These are phyloP conservation scores for Chrosomus eos DNA, from an alignment of 2,797 vertebrate genomes.

Conservation along the genomic window DNA sequence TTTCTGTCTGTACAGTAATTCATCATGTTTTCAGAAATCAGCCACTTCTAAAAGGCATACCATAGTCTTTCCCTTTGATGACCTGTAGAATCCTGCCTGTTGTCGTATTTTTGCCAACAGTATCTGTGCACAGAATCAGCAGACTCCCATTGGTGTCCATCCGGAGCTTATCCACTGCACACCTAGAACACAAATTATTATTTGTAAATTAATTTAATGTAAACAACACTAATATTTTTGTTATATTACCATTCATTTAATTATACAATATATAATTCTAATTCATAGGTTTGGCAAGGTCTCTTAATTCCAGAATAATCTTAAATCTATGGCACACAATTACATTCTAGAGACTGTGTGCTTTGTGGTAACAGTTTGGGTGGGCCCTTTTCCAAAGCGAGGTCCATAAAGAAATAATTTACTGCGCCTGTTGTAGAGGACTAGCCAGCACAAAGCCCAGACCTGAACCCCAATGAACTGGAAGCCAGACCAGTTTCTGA, in stretches of 20 bases:
- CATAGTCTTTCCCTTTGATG: constrained; percentile 94
- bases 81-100: constrained; percentile 94
- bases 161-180: constrained; percentile 90
- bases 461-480: neutral
- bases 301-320: neutral
- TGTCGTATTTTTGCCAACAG: constrained; percentile 90
- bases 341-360: neutral
- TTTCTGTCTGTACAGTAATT: constrained; percentile 32
- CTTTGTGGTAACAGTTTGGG: constrained; percentile 10
- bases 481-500: neutral
- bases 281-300: neutral
- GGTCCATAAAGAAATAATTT: constrained; percentile 11
- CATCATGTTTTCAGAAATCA: constrained; percentile 36
- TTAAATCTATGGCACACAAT: neutral
- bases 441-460: constrained; percentile 4
- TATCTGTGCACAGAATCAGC: constrained; percentile 94
- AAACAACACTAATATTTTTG: neutral
- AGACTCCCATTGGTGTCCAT: constrained; percentile 88
- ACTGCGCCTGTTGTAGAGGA: neutral
- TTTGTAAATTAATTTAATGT: neutral
- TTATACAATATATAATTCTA: neutral
- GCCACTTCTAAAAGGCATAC: constrained; percentile 77
- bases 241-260: constrained; percentile 13
- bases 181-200: constrained; percentile 75
- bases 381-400: neutral